Conservation (phyloP, 1,140 invertebrate genomes). For the Monomorium pharaonis region DNA sequence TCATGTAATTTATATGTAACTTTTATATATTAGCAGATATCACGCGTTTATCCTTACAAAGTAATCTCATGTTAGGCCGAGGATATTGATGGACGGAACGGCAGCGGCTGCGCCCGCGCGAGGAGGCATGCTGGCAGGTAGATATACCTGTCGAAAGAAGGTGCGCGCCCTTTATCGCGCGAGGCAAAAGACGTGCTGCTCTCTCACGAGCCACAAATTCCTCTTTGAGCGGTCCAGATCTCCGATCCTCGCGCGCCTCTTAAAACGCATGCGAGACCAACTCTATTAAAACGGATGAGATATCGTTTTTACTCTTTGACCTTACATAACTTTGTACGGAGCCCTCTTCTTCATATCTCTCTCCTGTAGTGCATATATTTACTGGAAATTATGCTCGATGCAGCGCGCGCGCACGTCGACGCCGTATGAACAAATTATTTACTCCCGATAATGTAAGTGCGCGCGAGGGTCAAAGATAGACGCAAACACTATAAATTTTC, state of each 20-base stretch:
- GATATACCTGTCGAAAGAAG: slow-evolving; percentile 69
- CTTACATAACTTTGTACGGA: slow-evolving; percentile 42
- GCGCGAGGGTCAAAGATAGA: neutral
- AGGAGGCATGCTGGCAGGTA: slow-evolving; percentile 55
- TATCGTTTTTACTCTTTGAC: slow-evolving; percentile 53
- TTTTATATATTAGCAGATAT: neutral
- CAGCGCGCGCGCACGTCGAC: slow-evolving; percentile 15
- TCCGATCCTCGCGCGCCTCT: slow-evolving; percentile 43
- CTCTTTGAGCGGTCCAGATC: slow-evolving; percentile 59
- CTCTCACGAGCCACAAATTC: slow-evolving; percentile 62
- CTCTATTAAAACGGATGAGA: slow-evolving; percentile 55
- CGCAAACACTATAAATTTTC: slow-evolving; percentile 28
- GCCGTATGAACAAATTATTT: slow-evolving; percentile 51
- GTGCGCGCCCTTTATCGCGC: slow-evolving; percentile 55
- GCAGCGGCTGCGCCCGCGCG: neutral
- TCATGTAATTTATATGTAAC: neutral
- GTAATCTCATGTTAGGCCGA: neutral
- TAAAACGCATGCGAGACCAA: slow-evolving; percentile 42
- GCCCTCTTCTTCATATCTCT: slow-evolving; percentile 17
- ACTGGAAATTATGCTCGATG: slow-evolving; percentile 48
- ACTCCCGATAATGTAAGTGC: slow-evolving; percentile 21
- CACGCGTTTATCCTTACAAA: slow-evolving; percentile 8
- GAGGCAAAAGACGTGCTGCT: slow-evolving; percentile 51
- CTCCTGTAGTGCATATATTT: slow-evolving; percentile 42
- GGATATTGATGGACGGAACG: slow-evolving; percentile 41